These are phyloP conservation scores for cat (Felis catus) DNA, from an alignment of 2,113 vertebrate species.

Conservation along the genomic window DNA sequence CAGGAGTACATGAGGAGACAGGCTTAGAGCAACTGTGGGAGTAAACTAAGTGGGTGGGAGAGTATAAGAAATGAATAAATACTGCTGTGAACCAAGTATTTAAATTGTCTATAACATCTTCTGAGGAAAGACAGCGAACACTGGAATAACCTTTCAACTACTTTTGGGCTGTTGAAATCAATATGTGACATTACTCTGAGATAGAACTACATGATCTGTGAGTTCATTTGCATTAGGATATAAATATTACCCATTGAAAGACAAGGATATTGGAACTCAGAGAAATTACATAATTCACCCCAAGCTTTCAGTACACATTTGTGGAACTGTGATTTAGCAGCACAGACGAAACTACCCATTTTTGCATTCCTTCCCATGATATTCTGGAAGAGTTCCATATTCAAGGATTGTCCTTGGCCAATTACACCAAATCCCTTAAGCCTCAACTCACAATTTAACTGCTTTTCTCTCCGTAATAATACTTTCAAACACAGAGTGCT, in stretches of 20 bases:
- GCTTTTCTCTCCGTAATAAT: background rate
- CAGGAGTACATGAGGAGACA: background rate
- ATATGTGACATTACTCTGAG: background rate
- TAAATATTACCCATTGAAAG: background rate
- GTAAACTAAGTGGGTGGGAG: background rate
- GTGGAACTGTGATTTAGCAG: background rate
- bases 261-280: background rate
- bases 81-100: background rate
- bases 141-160: background rate
- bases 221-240: background rate
- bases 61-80: background rate
- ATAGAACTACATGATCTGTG: background rate
- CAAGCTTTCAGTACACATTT: background rate
- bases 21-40: background rate
- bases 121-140: background rate
- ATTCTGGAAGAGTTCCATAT: background rate
- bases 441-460: background rate
- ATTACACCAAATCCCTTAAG: background rate
- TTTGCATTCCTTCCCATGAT: background rate
- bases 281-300: background rate
- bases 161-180: background rate
- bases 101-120: background rate
- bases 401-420: background rate
- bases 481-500: background rate
- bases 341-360: background rate